phyloP scores from a whole-genome alignment of 92 coral and sea anemone genomes.

The Palythoa caribaeorum region DNA sequence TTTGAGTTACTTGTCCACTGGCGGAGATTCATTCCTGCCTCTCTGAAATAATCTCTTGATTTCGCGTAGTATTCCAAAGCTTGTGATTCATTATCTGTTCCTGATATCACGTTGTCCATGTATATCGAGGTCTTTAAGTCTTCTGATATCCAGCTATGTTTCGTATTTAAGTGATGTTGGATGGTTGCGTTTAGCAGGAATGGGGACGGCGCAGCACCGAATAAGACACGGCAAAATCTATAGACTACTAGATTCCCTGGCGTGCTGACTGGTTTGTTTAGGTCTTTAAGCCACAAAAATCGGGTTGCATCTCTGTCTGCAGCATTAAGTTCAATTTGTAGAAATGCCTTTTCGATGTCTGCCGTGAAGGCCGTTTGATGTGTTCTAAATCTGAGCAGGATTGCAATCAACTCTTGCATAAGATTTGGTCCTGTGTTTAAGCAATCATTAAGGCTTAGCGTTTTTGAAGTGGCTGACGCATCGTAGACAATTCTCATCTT shows the following conservation, averaged over 20 bases:
- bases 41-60: conserved; percentile 50
- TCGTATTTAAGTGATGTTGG: conserved; percentile 52
- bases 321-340: conserved; percentile 36
- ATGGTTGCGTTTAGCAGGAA: conserved; percentile 51
- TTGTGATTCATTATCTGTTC: conserved; percentile 49
- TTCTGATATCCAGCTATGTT: conserved; percentile 52
- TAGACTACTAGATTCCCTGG: conserved; percentile 32
- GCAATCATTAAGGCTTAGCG: conserved; percentile 50
- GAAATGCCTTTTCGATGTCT: conserved; percentile 50
- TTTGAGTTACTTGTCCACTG: conserved; percentile 67
- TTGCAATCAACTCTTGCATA: conserved; percentile 46
- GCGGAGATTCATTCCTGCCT: conserved; percentile 58
- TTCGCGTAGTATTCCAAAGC: conserved; percentile 45
- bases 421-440: conserved; percentile 50
- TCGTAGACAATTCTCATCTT: conserved; percentile 58
- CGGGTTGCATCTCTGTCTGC: conserved; percentile 57
- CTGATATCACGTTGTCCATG: conserved; percentile 61
- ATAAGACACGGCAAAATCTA: conserved; percentile 37
- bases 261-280: conserved; percentile 38
- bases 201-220: not conserved
- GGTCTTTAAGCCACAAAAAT: conserved; percentile 53
- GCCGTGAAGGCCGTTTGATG: conserved; percentile 53
- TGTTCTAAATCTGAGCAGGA: conserved; percentile 45
- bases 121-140: conserved; percentile 51
- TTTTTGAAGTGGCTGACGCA: conserved; percentile 49